Evolutionary conservation across 2,113 vertebrate species (phyloP), one percentile per base, ranked within the genome.

Genomic region (Tragulus kanchil): DNA sequence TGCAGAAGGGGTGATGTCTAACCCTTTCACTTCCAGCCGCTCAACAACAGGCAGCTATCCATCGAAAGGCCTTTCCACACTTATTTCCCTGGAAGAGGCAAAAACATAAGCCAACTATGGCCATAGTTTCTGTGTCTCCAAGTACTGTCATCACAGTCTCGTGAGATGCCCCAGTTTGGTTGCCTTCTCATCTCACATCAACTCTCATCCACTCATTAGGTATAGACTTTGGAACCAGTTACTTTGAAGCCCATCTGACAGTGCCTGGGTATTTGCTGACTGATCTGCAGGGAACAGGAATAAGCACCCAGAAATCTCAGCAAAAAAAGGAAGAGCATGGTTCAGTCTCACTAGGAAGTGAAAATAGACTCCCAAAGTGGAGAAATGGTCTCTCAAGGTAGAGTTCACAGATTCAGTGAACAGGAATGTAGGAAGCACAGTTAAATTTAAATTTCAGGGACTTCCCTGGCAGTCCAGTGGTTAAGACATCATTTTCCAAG

Each of bases 381-480:
- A 84, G 78, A 78, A 86, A n/a, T 7, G 8, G 28, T 3, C 50
- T 93, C 26, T 69, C 48, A 28, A 71, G 3, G n/a, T 56, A 48
- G 25, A 16, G 14, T 58, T 62, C 71, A 77, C 82, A 89, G 89
- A 91, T 64, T 94, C 48, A 79, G 36, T 54, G 61, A 84, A 59
- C 52, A 59, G 89, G 96, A 96, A 78, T 67, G 42, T 61, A 69
- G 48, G 71, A 62, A 61, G 78, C 69, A 65, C 58, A 36, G 82
- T 78, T 82, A 61, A 81, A 95, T 50, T 52, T 93, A 71, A 93
- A 75, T 73, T 88, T 95, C 88, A 73, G 64, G 79, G 73, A 54
- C 42, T 73, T 45, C 69, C 42, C 21, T 73, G 42, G 69, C 45
- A 21, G 45, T 23, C 69, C 69, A 45, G 42, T 45, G 42, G 42